Conservation (phyloP, 2,797 vertebrate species). For the Neopelma chrysocephalum region DNA sequence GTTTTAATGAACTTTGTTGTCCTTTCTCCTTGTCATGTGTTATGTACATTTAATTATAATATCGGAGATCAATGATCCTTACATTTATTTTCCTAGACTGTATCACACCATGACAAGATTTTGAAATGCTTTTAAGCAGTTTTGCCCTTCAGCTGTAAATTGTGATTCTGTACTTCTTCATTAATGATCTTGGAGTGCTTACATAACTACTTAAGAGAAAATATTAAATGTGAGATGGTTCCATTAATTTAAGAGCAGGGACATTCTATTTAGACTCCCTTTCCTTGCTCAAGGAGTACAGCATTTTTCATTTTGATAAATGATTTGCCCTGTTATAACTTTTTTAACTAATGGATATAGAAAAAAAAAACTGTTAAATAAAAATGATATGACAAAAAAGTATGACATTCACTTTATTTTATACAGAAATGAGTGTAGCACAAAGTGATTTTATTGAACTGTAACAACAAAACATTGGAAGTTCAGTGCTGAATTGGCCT, state of each 20-base stretch:
- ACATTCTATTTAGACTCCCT: constrained; percentile 63
- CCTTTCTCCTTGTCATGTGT: constrained; percentile 30
- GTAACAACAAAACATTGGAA: constrained; percentile 36
- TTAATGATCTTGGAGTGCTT: constrained; percentile 62
- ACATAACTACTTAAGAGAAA: constrained; percentile 63
- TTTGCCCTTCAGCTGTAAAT: constrained; percentile 56
- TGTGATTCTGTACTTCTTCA: constrained; percentile 43
- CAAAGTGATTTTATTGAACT: constrained; percentile 48
- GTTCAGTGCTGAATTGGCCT: neutral
- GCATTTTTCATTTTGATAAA: constrained; percentile 75
- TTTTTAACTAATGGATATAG: constrained; percentile 70
- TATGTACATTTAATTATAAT: constrained; percentile 38
- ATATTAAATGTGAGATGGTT: constrained; percentile 57
- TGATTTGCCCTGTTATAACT: constrained; percentile 64
- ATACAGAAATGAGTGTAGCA: constrained; percentile 39
- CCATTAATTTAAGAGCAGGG: constrained; percentile 66
- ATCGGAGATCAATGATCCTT: constrained; percentile 21
- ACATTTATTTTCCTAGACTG: constrained; percentile 48
- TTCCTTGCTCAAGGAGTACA: constrained; percentile 44
- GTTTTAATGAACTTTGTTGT: constrained; percentile 43
- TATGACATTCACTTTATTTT: constrained; percentile 71
- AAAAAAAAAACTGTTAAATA: constrained; percentile 51
- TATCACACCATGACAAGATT: neutral
- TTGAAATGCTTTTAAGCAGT: constrained; percentile 32
- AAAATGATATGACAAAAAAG: constrained; percentile 76